Base-by-base conservation (phyloP, 2,113 vertebrate species). In the Tympanuchus pallidicinctus region DNA sequence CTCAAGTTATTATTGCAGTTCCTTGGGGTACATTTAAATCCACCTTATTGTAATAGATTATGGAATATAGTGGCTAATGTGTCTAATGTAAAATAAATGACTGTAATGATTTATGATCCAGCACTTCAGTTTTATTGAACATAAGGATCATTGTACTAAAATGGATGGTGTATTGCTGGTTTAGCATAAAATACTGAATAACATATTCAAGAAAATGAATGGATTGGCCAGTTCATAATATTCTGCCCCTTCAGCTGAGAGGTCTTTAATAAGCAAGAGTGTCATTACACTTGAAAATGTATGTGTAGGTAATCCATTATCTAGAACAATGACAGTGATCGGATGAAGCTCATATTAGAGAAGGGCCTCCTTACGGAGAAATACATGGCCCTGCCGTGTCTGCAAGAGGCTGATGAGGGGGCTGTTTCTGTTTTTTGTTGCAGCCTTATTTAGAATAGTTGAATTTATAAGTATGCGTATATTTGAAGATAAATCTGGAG, bases 91-190 rank as follows among this genome's bases (percentile, higher is more conserved):
- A 97, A 98, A 98, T 98, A 98, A 98, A 98, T 98, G 96, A 98
- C 97, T 98, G 83, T 97, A 98, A 98, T 98, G 98, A 98, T 98
- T 98, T 98, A 98, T 98, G 98, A 97, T 97, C 96, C 97, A 97
- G 98, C 98, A 97, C 98, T 98, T 98, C 98, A 98, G 93, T 98
- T 98, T 98, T 98, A 98, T 98, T 98, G 98, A 98, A 98, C 98
- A 98, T 98, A 98, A 98, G 98, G 98, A 98, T 98, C 98, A 98
- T 98, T 98, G 98, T 98, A 98, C 97, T 98, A 98, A 98, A 98
- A 98, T 98, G 98, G 98, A 98, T 98, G 98, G 98, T 97, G 97
- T 97, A 98, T 98, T 98, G 98, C 98, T 98, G 98, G 96, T 98
- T 98, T 98, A 98, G 98, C 98, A 98, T 98, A 98, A 98, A 98